Base-by-base conservation (phyloP, 2,113 vertebrate species). In the Stigmatopora nigra region DNA sequence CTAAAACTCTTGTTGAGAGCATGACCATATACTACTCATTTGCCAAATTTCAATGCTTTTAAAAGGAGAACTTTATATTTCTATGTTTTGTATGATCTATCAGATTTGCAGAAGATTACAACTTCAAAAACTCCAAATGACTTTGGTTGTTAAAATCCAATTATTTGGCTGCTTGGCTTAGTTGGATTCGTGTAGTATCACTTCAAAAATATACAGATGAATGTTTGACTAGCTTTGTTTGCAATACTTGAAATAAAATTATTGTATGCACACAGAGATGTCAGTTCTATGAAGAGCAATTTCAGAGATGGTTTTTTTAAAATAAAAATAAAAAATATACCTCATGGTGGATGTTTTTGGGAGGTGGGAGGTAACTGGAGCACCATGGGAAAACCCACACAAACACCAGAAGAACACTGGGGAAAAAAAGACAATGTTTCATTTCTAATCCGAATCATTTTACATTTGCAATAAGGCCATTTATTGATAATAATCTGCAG, bases 191-290 rank as follows among this genome's bases (percentile, higher is more conserved):
- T 41, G 9, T 4, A 31, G 25, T 3, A 41, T 41, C 7, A 41
- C 38, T 41, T 41, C 9, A 41, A 31, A 31, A 31, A 31, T 31
- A 73, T 62, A 17, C 64, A 70, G 68, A 67, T n/a, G 67, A 22
- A 31, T 64, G 45, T 3, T 12, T 68, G 52, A 51, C 12, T 72
- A 55, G 15, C 71, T 72, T 61, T 80, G 74, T 77, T 78, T 80
- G 63, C 64, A 69, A 69, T 53, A 31, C 20, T 57, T 58, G 16
- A 63, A 82, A 83, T 82, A 72, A 82, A 84, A 41, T 7, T 41
- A 41, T 10, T 58, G 20, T 45, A 71, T 69, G 45, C 63, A 61
- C 57, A 73, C n/a, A n/a, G 8, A n/a, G n/a, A n/a, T 6, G 17
- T 10, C 25, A 31, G 25, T 31, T 3, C 25, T 31, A 3, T 31